phyloP scores from a whole-genome alignment of 1,140 invertebrate species.

The Cyclargus thomasi region DNA sequence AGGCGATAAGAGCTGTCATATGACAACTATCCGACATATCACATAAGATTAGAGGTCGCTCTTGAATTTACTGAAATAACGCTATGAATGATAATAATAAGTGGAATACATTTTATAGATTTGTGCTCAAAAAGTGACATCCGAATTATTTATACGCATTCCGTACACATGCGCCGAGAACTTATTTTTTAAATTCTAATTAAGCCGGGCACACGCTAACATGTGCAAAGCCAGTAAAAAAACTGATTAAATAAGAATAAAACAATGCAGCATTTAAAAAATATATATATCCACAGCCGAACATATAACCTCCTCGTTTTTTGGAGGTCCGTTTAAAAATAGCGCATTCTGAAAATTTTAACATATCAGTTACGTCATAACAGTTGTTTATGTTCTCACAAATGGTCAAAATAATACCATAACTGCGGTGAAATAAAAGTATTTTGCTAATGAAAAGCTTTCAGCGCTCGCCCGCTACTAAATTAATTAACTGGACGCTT shows the following conservation, averaged over 20 bases:
- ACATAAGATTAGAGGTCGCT: background rate
- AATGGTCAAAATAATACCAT: background rate
- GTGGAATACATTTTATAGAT: no score
- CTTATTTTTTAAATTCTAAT: no score
- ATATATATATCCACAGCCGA: no score
- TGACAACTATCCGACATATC: background rate
- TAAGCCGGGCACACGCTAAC: no score
- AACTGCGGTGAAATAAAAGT: background rate
- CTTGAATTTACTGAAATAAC: no score
- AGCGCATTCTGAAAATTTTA: background rate
- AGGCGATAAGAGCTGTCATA: constrained; percentile 2
- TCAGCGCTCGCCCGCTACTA: background rate
- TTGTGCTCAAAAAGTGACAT: no score
- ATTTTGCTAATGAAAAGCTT: background rate
- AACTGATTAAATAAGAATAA: no score
- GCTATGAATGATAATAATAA: no score
- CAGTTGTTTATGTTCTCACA: background rate
- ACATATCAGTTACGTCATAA: background rate
- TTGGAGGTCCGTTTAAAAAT: background rate
- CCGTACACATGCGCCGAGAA: no score
- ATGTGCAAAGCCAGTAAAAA: no score
- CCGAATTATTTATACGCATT: no score
- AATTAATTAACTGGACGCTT: background rate
- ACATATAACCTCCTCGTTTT: no score
- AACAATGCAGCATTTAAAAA: background rate